These are phyloP conservation scores for Pygmarrhopalites habei DNA, from an alignment of 1,140 invertebrate species.

Conservation along the genomic window DNA sequence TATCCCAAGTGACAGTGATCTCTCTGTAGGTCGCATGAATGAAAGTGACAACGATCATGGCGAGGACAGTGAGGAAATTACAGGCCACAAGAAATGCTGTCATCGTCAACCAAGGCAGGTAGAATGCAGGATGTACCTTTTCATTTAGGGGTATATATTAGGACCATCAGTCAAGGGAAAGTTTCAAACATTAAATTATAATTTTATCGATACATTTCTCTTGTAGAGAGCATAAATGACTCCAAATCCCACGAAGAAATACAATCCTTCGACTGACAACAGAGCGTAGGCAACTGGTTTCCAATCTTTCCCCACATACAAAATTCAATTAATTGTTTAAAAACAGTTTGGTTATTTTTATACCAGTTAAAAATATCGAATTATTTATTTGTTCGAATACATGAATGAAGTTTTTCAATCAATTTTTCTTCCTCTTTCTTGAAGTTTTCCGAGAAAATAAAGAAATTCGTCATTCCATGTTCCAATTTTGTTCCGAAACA, in stretches of 20 bases:
- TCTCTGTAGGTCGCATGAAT: constrained; percentile 12
- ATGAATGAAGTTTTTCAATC: too few species aligned
- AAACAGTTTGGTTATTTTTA: too few species aligned
- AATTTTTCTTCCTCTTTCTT: too few species aligned
- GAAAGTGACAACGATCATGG: constrained; percentile 16
- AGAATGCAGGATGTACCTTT: constrained; percentile 19
- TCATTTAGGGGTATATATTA: not conserved
- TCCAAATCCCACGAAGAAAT: constrained; percentile 15
- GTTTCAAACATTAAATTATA: not conserved
- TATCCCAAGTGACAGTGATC: constrained; percentile 17
- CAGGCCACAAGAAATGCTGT: constrained; percentile 9
- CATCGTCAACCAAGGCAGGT: constrained; percentile 30
- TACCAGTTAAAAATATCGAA: too few species aligned
- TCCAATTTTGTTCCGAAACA: too few species aligned
- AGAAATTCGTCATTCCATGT: too few species aligned
- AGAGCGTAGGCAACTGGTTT: constrained; percentile 14
- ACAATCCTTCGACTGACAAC: constrained; percentile 1
- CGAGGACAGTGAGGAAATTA: not conserved
- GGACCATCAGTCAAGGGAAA: not conserved
- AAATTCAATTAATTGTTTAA: too few species aligned
- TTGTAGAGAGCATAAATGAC: constrained; percentile 8
- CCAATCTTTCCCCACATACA: too few species aligned
- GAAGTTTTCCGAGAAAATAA: too few species aligned
- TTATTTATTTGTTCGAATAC: too few species aligned
- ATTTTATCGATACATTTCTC: constrained; percentile 10